These are phyloP conservation scores for Pteropus rufus DNA, from an alignment of 2,797 vertebrate genomes.

Conservation along the genomic window DNA sequence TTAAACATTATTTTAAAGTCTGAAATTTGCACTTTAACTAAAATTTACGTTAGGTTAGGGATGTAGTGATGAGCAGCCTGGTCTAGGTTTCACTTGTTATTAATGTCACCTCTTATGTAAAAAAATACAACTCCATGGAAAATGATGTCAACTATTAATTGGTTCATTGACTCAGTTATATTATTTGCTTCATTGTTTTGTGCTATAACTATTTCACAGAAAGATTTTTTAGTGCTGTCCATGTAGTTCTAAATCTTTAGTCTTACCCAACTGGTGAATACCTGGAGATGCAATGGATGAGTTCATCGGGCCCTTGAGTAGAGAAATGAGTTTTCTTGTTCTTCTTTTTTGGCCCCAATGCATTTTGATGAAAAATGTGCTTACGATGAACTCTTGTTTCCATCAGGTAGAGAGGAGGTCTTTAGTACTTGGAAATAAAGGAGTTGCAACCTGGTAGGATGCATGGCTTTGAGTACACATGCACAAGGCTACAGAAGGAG, in stretches of 20 bases:
- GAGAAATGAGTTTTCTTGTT: background rate
- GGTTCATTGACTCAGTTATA: background rate
- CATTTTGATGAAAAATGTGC: background rate
- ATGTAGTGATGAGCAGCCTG: background rate
- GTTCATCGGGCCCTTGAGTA: background rate
- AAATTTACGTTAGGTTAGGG: background rate
- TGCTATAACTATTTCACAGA: background rate
- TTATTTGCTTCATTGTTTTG: background rate
- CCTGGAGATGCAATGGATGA: no score
- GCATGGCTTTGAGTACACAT: background rate
- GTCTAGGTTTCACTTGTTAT: background rate
- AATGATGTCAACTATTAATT: background rate
- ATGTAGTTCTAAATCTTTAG: background rate
- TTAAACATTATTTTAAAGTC: background rate
- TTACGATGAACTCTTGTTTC: background rate
- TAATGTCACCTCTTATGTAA: background rate
- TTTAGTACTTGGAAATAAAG: background rate
- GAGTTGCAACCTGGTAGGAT: background rate
- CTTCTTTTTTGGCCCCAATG: background rate
- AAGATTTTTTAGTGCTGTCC: background rate
- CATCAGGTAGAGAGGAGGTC: background rate
- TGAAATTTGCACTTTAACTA: background rate
- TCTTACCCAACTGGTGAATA: background rate
- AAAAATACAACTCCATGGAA: background rate
- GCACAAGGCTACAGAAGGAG: background rate